phyloP scores from a whole-genome alignment of 2,888 invertebrate species.

The Endomychus coccineus region DNA sequence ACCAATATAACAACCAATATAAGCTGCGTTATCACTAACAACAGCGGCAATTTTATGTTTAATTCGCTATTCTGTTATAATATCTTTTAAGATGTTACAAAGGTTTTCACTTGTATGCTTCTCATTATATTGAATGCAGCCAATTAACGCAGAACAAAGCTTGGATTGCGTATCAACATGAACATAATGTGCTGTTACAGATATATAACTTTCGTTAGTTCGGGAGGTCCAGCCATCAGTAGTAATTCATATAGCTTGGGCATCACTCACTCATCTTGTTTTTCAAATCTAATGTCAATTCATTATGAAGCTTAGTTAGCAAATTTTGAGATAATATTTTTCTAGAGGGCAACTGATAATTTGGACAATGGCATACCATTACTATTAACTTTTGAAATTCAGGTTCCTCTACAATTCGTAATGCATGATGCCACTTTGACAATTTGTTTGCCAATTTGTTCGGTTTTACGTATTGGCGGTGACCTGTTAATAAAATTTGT shows the following conservation, averaged over 20 bases:
- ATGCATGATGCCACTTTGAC: not conserved
- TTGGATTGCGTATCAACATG: not conserved
- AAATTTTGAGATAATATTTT: not conserved
- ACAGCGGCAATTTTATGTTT: too few relatives aligned
- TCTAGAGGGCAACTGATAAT: constrained; percentile 1
- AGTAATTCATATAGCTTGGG: not conserved
- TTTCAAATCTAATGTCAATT: too few relatives aligned
- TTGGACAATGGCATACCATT: not conserved
- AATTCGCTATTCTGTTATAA: too few relatives aligned
- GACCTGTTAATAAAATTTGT: too few relatives aligned
- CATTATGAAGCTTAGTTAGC: not conserved
- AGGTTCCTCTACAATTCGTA: not conserved
- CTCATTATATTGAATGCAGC: too few relatives aligned
- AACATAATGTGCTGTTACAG: not conserved
- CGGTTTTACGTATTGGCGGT: constrained; percentile 1
- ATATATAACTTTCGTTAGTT: not conserved
- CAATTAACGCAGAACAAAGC: not conserved
- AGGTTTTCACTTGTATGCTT: too few relatives aligned
- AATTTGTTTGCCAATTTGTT: constrained; percentile 1
- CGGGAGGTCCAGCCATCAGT: constrained; percentile 1
- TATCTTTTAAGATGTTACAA: too few relatives aligned
- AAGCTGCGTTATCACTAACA: too few relatives aligned
- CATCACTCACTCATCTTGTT: too few relatives aligned
- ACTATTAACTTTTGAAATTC: not conserved
- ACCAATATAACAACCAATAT: too few relatives aligned